Conservation (phyloP, 2,113 vertebrate species). For the Epinephelus fuscoguttatus region DNA sequence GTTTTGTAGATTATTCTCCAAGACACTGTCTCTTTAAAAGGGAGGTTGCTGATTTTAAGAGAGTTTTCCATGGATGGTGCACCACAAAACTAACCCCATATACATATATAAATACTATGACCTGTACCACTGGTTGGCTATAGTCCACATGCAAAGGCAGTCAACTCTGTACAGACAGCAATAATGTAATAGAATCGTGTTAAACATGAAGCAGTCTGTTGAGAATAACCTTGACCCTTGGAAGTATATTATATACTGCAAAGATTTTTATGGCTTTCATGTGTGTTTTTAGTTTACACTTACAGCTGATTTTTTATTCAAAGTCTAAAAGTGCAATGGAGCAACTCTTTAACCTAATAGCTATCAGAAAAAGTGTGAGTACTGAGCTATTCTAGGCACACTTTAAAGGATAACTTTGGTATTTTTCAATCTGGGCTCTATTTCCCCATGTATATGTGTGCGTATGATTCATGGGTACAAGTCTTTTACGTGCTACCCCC, state of each 20-base stretch:
- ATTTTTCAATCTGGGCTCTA: too few species aligned
- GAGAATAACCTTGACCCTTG: background rate
- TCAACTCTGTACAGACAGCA: conserved; percentile 11
- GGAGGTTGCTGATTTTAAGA: background rate
- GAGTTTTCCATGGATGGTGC: background rate
- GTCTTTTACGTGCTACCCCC: too few species aligned
- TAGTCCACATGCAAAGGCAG: background rate
- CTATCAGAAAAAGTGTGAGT: background rate
- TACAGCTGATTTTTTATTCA: background rate
- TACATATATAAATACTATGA: background rate
- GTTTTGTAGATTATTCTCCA: too few species aligned
- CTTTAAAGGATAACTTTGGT: background rate
- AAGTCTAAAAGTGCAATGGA: too few species aligned
- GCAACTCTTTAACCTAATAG: background rate
- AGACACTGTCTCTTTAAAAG: background rate
- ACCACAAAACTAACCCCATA: background rate
- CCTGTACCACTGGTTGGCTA: background rate
- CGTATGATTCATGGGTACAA: too few species aligned
- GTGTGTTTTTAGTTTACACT: background rate
- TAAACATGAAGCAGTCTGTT: background rate
- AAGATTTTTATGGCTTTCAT: background rate
- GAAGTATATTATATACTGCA: background rate
- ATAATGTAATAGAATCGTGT: background rate
- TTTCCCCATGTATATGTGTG: too few species aligned
- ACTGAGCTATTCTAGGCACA: background rate